phyloP scores from a whole-genome alignment of 2,797 vertebrate species.

The Balearica regulorum region DNA sequence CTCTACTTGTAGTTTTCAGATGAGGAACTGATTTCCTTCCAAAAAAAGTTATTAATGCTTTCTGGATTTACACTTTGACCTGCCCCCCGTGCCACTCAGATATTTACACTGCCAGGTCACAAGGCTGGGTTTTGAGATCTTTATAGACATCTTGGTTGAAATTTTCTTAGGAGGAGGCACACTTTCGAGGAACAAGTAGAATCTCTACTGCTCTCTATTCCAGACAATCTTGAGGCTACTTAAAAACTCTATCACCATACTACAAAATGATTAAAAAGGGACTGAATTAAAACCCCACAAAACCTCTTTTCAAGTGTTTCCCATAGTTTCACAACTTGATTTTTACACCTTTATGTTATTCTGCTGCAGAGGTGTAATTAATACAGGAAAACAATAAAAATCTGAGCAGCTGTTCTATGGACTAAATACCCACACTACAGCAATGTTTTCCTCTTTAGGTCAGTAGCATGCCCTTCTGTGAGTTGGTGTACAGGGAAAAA shows the following conservation, averaged over 20 bases:
- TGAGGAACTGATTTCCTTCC: neutral
- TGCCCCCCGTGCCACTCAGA: neutral
- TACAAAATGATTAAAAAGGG: neutral
- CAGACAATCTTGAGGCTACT: neutral
- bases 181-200: neutral
- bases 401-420: neutral
- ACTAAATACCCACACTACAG: neutral
- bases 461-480: neutral
- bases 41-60: neutral
- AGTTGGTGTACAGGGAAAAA: neutral
- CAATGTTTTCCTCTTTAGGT: neutral
- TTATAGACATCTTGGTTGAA: neutral
- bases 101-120: neutral
- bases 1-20: neutral
- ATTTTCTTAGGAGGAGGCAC: neutral
- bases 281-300: neutral
- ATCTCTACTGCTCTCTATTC: neutral
- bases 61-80: neutral
- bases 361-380: neutral
- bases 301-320: neutral
- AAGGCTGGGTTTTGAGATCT: neutral
- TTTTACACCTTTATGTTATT: neutral
- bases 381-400: neutral
- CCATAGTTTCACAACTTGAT: neutral
- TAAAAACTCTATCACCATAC: neutral